Evolutionary conservation across 2,888 invertebrate species (phyloP).

Genomic region (Drosophila greeni): DNA sequence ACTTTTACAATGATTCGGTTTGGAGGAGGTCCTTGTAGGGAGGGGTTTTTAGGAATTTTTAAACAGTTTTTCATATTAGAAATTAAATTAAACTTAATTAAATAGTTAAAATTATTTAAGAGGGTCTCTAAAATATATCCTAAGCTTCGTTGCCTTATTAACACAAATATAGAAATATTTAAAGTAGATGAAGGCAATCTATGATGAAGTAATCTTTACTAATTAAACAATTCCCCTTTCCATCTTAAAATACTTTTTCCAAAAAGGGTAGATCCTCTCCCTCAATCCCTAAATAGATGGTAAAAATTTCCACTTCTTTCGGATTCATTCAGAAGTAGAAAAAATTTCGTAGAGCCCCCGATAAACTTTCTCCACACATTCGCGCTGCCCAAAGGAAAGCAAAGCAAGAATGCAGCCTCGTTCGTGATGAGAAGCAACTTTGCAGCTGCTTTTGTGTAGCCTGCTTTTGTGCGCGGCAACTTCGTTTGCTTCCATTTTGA

Average conservation of each 20-base stretch:
- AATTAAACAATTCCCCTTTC: neutral
- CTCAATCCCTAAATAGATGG: neutral
- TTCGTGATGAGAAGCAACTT: constrained; percentile 48
- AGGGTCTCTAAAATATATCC: fast-evolving
- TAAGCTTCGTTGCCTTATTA: no score
- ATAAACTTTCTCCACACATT: constrained; percentile 27
- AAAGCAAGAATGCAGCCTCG: constrained; percentile 15
- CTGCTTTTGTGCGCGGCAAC: constrained; percentile 54
- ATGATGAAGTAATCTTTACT: no score
- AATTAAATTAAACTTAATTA: neutral
- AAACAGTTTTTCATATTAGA: neutral
- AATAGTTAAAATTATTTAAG: neutral
- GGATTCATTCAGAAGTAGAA: constrained; percentile 10
- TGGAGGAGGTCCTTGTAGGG: neutral
- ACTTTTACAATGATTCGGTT: constrained; percentile 47
- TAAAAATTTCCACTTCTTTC: constrained; percentile 12
- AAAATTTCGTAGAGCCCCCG: constrained; percentile 7
- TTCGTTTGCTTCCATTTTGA: constrained; percentile 67
- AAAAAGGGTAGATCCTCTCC: neutral
- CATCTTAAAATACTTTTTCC: neutral
- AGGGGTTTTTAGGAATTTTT: neutral
- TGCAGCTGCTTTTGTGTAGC: constrained; percentile 58
- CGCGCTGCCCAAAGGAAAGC: constrained; percentile 9
- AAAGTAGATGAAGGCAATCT: no score
- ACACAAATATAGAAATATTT: no score